Percentiles rank a stretch among this genome's conserved stretches.
Evolutionary conservation across 2,797 vertebrate species (phyloP).

Genomic region (Cyclura pinguis): DNA sequence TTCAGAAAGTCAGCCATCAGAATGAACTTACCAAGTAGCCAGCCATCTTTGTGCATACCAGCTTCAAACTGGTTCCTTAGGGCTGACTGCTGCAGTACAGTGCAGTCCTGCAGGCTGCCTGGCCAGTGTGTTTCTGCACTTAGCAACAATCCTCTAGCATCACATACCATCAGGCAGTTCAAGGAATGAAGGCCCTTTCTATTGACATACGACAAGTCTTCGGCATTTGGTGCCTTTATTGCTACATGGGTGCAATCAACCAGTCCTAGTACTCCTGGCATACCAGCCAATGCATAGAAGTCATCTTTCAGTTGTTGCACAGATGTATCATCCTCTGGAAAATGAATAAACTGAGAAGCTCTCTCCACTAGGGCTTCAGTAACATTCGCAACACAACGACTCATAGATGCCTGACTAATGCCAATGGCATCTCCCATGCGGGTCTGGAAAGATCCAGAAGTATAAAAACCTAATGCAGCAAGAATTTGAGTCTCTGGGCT

Average conservation of each 20-base stretch:
- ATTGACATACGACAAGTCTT: slow-evolving; percentile 93
- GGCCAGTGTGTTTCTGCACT: slow-evolving; percentile 93
- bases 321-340: slow-evolving; percentile 83
- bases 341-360: slow-evolving; percentile 89
- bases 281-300: slow-evolving; percentile 91
- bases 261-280: slow-evolving; percentile 92
- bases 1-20: slow-evolving; percentile 1
- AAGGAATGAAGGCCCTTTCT: slow-evolving; percentile 94
- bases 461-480: slow-evolving; percentile 95
- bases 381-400: slow-evolving; percentile 95
- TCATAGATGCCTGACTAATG: slow-evolving; percentile 98
- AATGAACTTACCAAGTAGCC: slow-evolving; percentile 89
- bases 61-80: slow-evolving; percentile 84
- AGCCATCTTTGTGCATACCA: slow-evolving; percentile 84
- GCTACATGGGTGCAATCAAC: slow-evolving; percentile 92
- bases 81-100: slow-evolving; percentile 87
- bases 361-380: slow-evolving; percentile 94
- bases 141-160: slow-evolving; percentile 89
- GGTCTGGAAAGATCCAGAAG: slow-evolving; percentile 95
- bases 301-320: slow-evolving; percentile 88
- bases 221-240: slow-evolving; percentile 96
- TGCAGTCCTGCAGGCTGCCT: slow-evolving; percentile 86
- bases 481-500: slow-evolving; percentile 96
- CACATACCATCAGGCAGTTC: slow-evolving; percentile 92
- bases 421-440: slow-evolving; percentile 96